phyloP scores from a whole-genome alignment of 2,113 vertebrate genomes.

The Gnathonemus echidnorhynchus region DNA sequence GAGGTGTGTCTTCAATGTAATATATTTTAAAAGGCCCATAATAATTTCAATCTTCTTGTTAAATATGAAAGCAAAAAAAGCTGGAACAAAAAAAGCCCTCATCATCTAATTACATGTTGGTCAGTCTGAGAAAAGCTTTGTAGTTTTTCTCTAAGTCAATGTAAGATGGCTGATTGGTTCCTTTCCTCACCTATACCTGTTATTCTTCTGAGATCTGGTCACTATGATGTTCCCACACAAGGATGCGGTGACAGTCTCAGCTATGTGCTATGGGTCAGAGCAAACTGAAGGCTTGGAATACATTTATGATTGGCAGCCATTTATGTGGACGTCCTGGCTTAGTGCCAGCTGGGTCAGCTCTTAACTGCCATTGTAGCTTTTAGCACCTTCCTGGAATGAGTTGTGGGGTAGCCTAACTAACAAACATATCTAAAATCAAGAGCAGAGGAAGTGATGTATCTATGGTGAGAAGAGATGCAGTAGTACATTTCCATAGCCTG shows the following conservation, averaged over 20 bases:
- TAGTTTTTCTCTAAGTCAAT: not conserved
- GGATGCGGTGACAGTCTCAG: not conserved
- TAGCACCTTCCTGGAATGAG: not conserved
- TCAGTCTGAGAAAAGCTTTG: not conserved
- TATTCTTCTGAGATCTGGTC: not conserved
- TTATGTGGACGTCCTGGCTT: not conserved
- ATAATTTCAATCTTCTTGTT: not conserved
- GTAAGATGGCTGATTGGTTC: not conserved
- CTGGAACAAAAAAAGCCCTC: not conserved
- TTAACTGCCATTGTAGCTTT: slow-evolving; percentile 4
- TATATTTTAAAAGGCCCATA: not conserved
- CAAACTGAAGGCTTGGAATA: not conserved
- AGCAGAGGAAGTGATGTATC: not conserved
- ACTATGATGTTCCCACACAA: not conserved
- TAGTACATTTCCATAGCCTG: not conserved
- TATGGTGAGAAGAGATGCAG: not conserved
- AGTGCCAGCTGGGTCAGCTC: not conserved
- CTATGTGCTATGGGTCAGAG: not conserved
- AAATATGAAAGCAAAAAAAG: not conserved
- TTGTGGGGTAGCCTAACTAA: not conserved
- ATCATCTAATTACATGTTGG: not conserved
- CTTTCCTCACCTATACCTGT: not conserved
- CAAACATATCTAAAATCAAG: not conserved
- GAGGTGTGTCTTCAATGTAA: not conserved
- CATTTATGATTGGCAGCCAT: not conserved